A percentile compares a stretch with the other conserved stretches of the same genome.
Conservation (phyloP, 2,797 vertebrate genomes). For the Pristis pectinata region DNA sequence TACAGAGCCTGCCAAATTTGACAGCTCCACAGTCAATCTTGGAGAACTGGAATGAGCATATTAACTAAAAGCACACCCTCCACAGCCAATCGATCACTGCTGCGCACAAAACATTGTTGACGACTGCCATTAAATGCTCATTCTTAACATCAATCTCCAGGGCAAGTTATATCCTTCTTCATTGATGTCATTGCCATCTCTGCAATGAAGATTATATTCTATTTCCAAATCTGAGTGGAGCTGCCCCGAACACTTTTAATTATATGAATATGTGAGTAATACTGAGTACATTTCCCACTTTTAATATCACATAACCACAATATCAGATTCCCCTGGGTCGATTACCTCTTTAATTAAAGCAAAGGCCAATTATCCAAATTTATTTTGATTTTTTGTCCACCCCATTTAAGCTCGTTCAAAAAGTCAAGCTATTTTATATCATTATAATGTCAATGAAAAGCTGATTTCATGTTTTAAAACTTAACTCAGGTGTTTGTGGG, state of each 20-base stretch:
- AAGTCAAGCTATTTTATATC: background rate
- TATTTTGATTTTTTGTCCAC: background rate
- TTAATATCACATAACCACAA: background rate
- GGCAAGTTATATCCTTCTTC: background rate
- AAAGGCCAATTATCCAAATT: background rate
- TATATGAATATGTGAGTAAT: background rate
- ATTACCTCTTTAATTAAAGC: background rate
- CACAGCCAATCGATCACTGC: background rate
- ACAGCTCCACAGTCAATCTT: background rate
- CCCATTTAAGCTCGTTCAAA: background rate
- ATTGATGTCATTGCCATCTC: background rate
- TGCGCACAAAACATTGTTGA: background rate
- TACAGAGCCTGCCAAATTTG: background rate
- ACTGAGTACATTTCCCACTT: background rate
- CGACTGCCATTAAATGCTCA: background rate
- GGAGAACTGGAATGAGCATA: background rate
- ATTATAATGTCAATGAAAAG: background rate
- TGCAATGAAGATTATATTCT: background rate
- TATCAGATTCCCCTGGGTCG: background rate
- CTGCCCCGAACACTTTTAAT: background rate
- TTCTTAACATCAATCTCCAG: background rate
- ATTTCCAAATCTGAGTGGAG: background rate
- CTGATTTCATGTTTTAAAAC: background rate
- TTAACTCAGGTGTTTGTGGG: background rate
- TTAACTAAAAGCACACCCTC: background rate